These are phyloP conservation scores for Antigone vipio DNA, from an alignment of 2,113 vertebrate species.

Conservation along the genomic window DNA sequence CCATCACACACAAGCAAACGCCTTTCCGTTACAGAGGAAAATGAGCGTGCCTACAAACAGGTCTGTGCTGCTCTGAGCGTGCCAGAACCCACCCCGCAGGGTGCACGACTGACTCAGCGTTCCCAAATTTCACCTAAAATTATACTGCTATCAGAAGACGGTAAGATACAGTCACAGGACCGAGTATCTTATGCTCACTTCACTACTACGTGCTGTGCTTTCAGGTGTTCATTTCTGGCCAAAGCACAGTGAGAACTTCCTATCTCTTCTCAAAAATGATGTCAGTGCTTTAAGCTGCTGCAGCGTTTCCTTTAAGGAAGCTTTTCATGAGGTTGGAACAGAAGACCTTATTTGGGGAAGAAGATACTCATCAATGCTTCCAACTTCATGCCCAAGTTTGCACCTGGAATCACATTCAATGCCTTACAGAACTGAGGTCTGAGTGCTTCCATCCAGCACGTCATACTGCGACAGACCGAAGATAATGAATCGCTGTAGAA, in stretches of 20 bases:
- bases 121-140: neutral
- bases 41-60: accelerated
- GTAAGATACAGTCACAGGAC: neutral
- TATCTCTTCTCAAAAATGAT: neutral
- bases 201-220: neutral
- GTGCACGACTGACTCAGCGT: neutral
- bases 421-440: neutral
- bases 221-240: neutral
- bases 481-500: neutral
- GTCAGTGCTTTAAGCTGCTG: neutral
- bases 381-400: neutral
- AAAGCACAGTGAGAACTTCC: neutral
- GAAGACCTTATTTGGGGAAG: neutral
- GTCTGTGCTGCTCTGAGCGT: accelerated
- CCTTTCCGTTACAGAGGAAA: neutral
- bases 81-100: neutral
- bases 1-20: neutral
- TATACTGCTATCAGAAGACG: neutral
- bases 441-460: neutral
- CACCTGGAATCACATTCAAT: neutral
- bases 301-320: neutral
- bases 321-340: neutral
- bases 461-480: neutral
- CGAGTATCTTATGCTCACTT: neutral
- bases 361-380: neutral